phyloP scores from a whole-genome alignment of 2,113 vertebrate genomes.

The Bettongia penicillata region DNA sequence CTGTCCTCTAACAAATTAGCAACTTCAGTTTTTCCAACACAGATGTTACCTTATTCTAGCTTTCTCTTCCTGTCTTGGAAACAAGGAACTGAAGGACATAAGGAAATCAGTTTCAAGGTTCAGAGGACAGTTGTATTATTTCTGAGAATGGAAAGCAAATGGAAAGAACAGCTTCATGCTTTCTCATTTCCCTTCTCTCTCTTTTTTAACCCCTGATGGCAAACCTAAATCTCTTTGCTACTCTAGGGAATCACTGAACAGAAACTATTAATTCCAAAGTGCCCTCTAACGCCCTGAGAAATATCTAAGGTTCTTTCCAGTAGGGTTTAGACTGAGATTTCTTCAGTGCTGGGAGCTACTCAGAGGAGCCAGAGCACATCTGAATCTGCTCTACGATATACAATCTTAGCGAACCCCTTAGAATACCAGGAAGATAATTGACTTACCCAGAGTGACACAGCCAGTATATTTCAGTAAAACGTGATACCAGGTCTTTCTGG shows the following conservation, averaged over 20 bases:
- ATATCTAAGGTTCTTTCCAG: not conserved
- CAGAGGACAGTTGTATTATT: not conserved
- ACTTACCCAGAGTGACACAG: not conserved
- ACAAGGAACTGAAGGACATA: not conserved
- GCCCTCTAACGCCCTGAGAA: not conserved
- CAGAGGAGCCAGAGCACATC: not conserved
- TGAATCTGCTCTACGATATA: not conserved
- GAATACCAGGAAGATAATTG: not conserved
- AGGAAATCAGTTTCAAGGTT: not conserved
- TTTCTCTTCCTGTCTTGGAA: not conserved
- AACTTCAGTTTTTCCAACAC: not conserved
- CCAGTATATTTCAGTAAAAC: not conserved
- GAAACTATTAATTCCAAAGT: not conserved
- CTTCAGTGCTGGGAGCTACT: no score
- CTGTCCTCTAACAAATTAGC: not conserved
- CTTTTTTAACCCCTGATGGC: not conserved
- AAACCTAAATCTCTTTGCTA: accelerated
- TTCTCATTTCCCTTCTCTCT: not conserved
- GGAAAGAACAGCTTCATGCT: not conserved
- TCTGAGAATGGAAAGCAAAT: not conserved
- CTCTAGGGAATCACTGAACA: not conserved
- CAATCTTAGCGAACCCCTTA: not conserved
- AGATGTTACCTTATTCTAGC: not conserved
- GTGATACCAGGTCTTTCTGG: not conserved
- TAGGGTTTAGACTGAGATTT: no score